Evolutionary conservation across 2,113 vertebrate species (phyloP).

Genomic region (Corythornis madagascariensis): DNA sequence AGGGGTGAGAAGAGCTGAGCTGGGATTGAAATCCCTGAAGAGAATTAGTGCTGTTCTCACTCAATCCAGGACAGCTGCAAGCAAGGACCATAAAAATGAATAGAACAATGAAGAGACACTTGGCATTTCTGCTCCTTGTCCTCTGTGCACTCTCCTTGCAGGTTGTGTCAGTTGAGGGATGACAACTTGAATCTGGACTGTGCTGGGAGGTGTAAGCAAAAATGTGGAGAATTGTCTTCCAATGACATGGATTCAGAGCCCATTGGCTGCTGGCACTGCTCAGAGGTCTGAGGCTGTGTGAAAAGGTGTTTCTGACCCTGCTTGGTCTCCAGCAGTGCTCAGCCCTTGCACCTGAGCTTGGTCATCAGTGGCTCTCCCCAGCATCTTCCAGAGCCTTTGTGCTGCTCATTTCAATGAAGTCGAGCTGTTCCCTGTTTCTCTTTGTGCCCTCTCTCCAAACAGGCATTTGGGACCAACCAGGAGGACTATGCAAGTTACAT

Average conservation of each 20-base stretch:
- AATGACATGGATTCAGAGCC: not conserved
- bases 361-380: not conserved
- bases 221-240: not conserved
- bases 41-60: no score
- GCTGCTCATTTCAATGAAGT: not conserved
- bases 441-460: not conserved
- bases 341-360: not conserved
- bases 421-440: not conserved
- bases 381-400: not conserved
- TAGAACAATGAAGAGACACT: not conserved
- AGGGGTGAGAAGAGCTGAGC: no score
- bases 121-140: not conserved
- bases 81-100: not conserved
- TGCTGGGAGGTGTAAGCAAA: not conserved
- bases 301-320: not conserved
- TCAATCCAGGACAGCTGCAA: not conserved
- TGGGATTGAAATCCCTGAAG: no score
- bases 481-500: conserved; percentile 97
- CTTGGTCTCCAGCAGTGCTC: not conserved
- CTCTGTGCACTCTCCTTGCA: not conserved
- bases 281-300: not conserved
- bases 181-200: not conserved
- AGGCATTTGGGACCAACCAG: conserved; percentile 97
- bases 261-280: not conserved
- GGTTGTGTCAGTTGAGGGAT: not conserved